These are phyloP conservation scores for Slavum lentiscoides DNA, from an alignment of 2,888 invertebrate species.

Conservation along the genomic window DNA sequence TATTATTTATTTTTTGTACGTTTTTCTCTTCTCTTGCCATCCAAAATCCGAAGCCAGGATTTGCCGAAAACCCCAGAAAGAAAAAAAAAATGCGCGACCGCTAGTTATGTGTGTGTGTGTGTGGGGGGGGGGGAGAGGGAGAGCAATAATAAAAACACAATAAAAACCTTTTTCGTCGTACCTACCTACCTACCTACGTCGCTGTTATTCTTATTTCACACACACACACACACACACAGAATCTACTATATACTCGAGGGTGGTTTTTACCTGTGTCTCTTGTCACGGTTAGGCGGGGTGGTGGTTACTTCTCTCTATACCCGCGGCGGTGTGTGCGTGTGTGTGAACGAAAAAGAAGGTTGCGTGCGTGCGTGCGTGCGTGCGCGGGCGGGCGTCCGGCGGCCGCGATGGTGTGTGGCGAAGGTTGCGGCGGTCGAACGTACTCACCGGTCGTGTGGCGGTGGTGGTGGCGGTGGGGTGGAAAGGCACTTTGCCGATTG, in stretches of 20 bases:
- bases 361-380: no score
- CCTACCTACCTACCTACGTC: no score
- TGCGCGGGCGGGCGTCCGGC: no score
- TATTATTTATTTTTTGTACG: background rate
- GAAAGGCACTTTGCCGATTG: conserved; percentile 32
- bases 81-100: background rate
- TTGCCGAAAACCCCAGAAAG: conserved; percentile 38
- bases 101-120: no score
- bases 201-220: no score
- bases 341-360: no score
- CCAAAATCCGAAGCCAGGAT: conserved; percentile 13
- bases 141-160: conserved; percentile 6
- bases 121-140: background rate
- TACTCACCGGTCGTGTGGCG: no score
- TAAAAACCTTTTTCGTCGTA: background rate
- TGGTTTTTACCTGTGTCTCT: background rate
- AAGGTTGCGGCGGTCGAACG: background rate
- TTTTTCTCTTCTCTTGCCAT: conserved; percentile 5
- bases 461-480: background rate
- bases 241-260: background rate
- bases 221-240: no score
- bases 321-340: no score
- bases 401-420: no score
- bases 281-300: background rate
- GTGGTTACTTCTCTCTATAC: no score